A percentile compares a stretch with the other conserved stretches of the same genome.
Conservation (phyloP, 2,113 vertebrate genomes). For the Callochromis pleurospilus region DNA sequence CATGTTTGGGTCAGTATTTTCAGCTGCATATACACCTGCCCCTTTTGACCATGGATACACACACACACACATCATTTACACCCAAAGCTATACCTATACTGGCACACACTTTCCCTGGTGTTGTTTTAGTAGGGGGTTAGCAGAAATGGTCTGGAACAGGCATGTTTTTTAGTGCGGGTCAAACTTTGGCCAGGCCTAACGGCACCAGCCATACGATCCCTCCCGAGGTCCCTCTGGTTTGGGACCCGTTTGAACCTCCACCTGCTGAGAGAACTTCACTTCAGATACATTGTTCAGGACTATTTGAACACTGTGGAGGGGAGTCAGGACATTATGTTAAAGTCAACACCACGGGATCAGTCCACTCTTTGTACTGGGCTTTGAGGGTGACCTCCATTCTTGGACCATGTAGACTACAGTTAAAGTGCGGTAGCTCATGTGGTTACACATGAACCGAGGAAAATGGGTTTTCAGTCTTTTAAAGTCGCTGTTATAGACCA, state of each 20-base stretch:
- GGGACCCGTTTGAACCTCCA: conserved; percentile 90
- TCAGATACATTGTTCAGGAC: conserved; percentile 81
- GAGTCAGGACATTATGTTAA: conserved; percentile 72
- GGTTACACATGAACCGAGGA: conserved; percentile 19
- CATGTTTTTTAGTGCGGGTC: conserved; percentile 81
- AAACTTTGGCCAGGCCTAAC: conserved; percentile 81
- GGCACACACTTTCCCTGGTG: conserved; percentile 49
- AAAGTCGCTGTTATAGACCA: background rate
- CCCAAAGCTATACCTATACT: conserved; percentile 4
- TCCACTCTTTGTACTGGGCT: conserved; percentile 56
- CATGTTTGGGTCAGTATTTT: conserved; percentile 51
- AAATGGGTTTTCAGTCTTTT: background rate
- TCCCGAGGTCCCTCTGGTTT: conserved; percentile 80
- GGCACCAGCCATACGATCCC: conserved; percentile 83
- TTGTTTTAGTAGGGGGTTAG: conserved; percentile 83
- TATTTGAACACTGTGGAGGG: conserved; percentile 71
- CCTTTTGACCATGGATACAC: conserved; percentile 14
- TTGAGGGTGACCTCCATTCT: conserved; percentile 59
- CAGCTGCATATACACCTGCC: conserved; percentile 39
- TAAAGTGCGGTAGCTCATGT: conserved; percentile 37
- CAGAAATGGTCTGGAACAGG: conserved; percentile 85
- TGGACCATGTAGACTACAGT: conserved; percentile 38
- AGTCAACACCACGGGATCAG: conserved; percentile 68
- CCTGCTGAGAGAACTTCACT: conserved; percentile 92
- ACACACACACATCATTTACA: conserved; percentile 1